Percentiles rank a stretch among this genome's conserved stretches.
Evolutionary conservation across 2,888 invertebrate species (phyloP).

Genomic region (Plemyria rubiginata): DNA sequence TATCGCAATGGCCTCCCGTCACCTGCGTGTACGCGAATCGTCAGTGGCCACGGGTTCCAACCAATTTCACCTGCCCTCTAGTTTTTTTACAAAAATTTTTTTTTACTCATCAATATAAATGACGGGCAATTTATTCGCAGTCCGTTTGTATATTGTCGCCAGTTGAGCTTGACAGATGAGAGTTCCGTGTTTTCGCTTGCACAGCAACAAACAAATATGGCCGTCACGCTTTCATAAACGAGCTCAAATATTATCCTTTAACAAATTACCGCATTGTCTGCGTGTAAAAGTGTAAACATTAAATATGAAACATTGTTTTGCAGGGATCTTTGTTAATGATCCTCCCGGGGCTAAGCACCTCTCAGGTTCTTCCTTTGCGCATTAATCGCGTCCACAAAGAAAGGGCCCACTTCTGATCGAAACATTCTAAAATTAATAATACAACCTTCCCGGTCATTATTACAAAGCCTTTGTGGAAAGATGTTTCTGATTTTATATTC

Average conservation of each 20-base stretch:
- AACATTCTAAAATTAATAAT: slow-evolving; percentile 53
- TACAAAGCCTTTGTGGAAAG: slow-evolving; percentile 36
- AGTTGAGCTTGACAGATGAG: slow-evolving; percentile 80
- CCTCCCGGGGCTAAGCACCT: slow-evolving; percentile 47
- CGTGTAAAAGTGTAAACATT: slow-evolving; percentile 62
- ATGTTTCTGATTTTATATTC: slow-evolving; percentile 27
- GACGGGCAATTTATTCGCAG: slow-evolving; percentile 71
- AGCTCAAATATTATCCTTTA: slow-evolving; percentile 77
- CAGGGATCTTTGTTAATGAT: slow-evolving; percentile 56
- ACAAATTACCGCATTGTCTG: slow-evolving; percentile 72
- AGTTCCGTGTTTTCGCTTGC: slow-evolving; percentile 50
- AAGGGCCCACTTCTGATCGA: slow-evolving; percentile 53
- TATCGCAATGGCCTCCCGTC: too few relatives aligned
- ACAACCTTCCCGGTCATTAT: slow-evolving; percentile 38
- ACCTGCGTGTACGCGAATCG: neutral
- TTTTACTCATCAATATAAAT: slow-evolving; percentile 74
- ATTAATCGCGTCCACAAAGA: slow-evolving; percentile 59
- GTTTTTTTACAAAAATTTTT: slow-evolving; percentile 39
- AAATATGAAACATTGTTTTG: slow-evolving; percentile 56
- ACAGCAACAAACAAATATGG: slow-evolving; percentile 78
- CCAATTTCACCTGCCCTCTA: slow-evolving; percentile 12
- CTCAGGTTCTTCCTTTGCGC: slow-evolving; percentile 51
- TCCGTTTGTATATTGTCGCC: slow-evolving; percentile 73
- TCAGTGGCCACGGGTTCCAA: neutral
- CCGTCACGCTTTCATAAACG: slow-evolving; percentile 76